These are phyloP conservation scores for Hyperopisus bebe DNA, from an alignment of 2,113 vertebrate genomes.

Conservation along the genomic window DNA sequence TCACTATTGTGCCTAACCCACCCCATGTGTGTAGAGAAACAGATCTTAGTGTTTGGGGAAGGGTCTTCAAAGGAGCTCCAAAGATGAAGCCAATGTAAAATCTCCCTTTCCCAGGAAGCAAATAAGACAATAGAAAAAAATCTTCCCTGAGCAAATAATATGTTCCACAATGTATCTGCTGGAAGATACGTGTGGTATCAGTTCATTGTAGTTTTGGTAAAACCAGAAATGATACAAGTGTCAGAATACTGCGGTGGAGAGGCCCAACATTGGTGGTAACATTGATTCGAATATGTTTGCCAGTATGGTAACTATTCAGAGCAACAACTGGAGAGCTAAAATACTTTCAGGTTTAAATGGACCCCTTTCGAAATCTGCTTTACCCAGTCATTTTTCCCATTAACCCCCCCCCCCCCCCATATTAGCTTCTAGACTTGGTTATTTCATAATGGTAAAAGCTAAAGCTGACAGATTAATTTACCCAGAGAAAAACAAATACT, in stretches of 20 bases:
- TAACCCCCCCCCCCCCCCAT: no score
- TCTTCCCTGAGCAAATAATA: background rate
- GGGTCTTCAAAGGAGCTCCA: background rate
- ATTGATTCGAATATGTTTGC: background rate
- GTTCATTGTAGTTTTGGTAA: background rate
- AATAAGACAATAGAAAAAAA: background rate
- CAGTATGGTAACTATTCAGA: background rate
- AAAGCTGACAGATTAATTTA: constrained; percentile 31
- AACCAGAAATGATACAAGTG: background rate
- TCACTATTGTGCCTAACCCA: background rate
- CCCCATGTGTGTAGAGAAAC: background rate
- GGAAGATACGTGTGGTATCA: background rate
- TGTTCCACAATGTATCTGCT: background rate
- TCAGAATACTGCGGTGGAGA: background rate
- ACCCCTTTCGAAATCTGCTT: constrained; percentile 8
- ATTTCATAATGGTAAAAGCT: constrained; percentile 42
- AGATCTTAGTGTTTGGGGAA: background rate
- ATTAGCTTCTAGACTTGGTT: background rate
- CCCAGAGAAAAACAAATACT: constrained; percentile 25
- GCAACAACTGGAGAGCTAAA: background rate
- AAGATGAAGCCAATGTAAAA: background rate
- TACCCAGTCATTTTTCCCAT: constrained; percentile 7
- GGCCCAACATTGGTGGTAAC: background rate
- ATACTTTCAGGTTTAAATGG: constrained; percentile 24
- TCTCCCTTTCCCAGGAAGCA: background rate